These are phyloP conservation scores for Monochamus alternatus DNA, from an alignment of 2,888 invertebrate species.

Conservation along the genomic window DNA sequence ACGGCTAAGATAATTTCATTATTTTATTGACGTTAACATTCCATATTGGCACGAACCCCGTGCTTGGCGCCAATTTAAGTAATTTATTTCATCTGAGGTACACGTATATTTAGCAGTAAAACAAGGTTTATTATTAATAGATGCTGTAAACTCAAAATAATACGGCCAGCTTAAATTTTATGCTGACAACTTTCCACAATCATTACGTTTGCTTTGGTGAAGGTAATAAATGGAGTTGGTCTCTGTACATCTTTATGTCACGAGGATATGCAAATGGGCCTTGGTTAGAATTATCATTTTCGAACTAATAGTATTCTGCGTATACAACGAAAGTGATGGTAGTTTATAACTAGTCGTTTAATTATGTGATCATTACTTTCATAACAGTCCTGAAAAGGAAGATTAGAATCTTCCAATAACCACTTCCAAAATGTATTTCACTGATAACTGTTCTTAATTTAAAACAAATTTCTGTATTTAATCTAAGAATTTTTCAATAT, in stretches of 20 bases:
- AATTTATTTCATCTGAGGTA: slow-evolving; percentile 25
- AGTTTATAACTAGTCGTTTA: no score
- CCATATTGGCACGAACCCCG: slow-evolving; percentile 48
- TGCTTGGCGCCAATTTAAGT: slow-evolving; percentile 41
- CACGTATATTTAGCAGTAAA: slow-evolving; percentile 29
- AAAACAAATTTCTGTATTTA: no score
- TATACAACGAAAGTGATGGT: no score
- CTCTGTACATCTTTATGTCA: background rate
- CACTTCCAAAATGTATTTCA: no score
- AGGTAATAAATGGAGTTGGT: slow-evolving; percentile 10
- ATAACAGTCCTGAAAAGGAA: no score
- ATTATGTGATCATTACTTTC: no score
- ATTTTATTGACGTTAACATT: slow-evolving; percentile 55
- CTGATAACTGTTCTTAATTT: no score
- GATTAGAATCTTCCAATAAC: no score
- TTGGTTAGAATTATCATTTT: background rate
- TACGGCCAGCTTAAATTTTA: slow-evolving; percentile 7
- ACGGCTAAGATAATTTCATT: slow-evolving; percentile 55
- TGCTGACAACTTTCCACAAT: slow-evolving; percentile 20
- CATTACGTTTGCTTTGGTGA: slow-evolving; percentile 1
- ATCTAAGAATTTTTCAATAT: no score
- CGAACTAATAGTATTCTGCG: no score
- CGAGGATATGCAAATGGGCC: background rate
- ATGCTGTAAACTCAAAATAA: slow-evolving; percentile 19
- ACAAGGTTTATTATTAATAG: slow-evolving; percentile 31